phyloP scores from a whole-genome alignment of 35 echinoderm and acorn worm species.

The Heliocidaris tuberculata region DNA sequence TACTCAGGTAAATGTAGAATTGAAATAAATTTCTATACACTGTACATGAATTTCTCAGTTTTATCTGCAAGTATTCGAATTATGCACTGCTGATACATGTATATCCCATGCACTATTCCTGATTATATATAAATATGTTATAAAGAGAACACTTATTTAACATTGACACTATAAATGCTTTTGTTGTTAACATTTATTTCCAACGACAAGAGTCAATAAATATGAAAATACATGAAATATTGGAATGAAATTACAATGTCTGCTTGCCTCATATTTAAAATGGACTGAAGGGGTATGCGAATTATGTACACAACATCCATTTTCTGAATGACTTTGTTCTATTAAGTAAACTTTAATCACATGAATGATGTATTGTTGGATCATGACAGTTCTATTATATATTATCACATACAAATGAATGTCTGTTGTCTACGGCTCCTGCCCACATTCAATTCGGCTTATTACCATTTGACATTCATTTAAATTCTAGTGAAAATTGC shows the following conservation, averaged over 20 bases:
- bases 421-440: no score
- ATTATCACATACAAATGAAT: background rate
- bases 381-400: background rate
- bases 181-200: background rate
- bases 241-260: background rate
- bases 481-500: no score
- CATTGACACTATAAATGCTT: background rate
- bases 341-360: background rate
- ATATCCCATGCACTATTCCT: background rate
- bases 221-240: background rate
- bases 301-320: no score
- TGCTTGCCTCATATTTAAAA: background rate
- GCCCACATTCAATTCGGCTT: no score
- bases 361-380: background rate
- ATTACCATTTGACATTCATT: no score
- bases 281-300: background rate
- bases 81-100: background rate
- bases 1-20: background rate
- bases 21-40: background rate
- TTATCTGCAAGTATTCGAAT: background rate
- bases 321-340: background rate
- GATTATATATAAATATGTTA: background rate
- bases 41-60: background rate
- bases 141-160: background rate
- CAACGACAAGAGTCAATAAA: constrained; percentile 11